Evolutionary conservation across 92 coral and sea anemone species (phyloP).

Genomic region (Phenganax subtilis): DNA sequence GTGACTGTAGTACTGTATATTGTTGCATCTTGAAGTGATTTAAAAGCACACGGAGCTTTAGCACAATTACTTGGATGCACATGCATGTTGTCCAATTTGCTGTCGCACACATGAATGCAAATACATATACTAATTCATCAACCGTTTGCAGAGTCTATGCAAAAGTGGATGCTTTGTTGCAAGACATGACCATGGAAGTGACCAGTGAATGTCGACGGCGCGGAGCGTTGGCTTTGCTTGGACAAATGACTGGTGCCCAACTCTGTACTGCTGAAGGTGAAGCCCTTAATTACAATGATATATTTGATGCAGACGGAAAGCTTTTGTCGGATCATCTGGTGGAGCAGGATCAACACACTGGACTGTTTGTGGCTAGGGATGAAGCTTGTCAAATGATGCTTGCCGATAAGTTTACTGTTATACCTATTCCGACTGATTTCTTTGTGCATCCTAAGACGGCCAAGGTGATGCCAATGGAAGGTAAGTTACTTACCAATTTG

Average conservation of each 20-base stretch:
- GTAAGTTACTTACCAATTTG: conserved; percentile 31
- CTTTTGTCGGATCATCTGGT: conserved; percentile 67
- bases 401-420: conserved; percentile 80
- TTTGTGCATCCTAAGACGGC: conserved; percentile 87
- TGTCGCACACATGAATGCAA: not conserved
- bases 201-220: conserved; percentile 96
- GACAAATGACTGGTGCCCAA: conserved; percentile 84
- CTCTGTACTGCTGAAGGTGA: conserved; percentile 87
- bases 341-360: conserved; percentile 67
- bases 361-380: conserved; percentile 71
- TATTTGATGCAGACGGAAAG: conserved; percentile 73
- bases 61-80: not conserved
- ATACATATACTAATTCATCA: not conserved
- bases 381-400: conserved; percentile 83
- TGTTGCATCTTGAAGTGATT: not conserved
- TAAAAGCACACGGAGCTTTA: too few species aligned
- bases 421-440: conserved; percentile 83
- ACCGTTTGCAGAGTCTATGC: conserved; percentile 62
- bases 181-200: conserved; percentile 79
- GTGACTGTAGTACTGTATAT: too few species aligned
- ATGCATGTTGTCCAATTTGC: not conserved
- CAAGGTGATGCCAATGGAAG: conserved; percentile 92
- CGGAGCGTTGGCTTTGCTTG: conserved; percentile 87
- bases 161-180: conserved; percentile 81
- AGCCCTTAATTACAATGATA: conserved; percentile 60